phyloP scores from a whole-genome alignment of 2,113 vertebrate genomes.

The Phainopepla nitens region DNA sequence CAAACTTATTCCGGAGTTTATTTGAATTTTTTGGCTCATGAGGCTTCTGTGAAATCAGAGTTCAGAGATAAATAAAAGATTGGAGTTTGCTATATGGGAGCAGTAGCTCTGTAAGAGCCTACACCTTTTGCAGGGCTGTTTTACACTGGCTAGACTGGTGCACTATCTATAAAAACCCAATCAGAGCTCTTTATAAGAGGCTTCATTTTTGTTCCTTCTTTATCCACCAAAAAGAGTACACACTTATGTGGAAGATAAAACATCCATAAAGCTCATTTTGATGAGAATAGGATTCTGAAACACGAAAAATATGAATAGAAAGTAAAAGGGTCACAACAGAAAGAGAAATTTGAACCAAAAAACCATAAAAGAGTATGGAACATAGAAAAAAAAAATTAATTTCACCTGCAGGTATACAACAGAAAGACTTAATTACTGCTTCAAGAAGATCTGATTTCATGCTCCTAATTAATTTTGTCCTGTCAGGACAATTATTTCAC shows the following conservation, averaged over 20 bases:
- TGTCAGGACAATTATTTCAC: background rate
- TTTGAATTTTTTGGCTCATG: background rate
- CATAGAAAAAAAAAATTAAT: background rate
- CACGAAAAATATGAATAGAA: background rate
- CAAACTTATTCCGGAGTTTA: background rate
- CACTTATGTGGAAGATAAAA: background rate
- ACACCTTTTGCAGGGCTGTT: background rate
- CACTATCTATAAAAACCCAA: background rate
- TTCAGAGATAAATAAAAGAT: background rate
- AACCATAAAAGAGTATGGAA: background rate
- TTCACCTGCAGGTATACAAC: background rate
- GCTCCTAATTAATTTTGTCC: background rate
- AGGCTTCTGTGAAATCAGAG: background rate
- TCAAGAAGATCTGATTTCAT: background rate
- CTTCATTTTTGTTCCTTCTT: background rate
- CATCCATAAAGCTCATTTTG: background rate
- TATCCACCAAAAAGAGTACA: fast-evolving
- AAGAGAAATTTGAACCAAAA: background rate
- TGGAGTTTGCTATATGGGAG: background rate
- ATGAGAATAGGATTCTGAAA: background rate
- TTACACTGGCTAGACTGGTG: background rate
- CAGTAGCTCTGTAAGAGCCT: background rate
- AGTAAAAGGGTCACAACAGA: background rate
- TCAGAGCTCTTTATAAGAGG: background rate
- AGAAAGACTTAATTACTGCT: background rate